These are phyloP conservation scores for Eristalis arbustorum DNA, from an alignment of 2,888 invertebrate species.

Conservation along the genomic window DNA sequence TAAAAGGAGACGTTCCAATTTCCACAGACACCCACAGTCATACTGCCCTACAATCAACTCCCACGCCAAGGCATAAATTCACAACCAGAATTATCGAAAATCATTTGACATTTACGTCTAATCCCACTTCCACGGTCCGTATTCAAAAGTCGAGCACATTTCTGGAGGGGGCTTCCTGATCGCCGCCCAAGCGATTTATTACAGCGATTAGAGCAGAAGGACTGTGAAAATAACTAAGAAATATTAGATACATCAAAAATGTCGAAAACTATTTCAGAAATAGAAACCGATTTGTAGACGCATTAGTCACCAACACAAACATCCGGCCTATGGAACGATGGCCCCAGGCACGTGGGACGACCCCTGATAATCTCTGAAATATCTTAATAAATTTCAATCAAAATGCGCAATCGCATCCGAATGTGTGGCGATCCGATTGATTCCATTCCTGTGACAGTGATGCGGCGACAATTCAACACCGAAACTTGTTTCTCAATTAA, in stretches of 20 bases:
- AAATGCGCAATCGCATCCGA: not conserved
- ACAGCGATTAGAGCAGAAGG: not conserved
- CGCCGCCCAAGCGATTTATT: not conserved
- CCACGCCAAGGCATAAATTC: not conserved
- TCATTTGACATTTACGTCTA: not conserved
- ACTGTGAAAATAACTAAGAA: not conserved
- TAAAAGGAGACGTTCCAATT: not conserved
- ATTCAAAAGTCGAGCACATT: not conserved
- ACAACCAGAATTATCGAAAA: not conserved
- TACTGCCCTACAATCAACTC: not conserved
- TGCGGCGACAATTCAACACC: not conserved
- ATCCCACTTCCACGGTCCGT: not conserved
- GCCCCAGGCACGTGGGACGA: not conserved
- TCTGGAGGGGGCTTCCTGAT: not conserved
- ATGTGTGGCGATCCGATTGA: not conserved
- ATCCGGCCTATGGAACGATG: not conserved
- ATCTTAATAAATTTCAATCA: constrained; percentile 24
- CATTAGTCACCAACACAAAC: constrained; percentile 20
- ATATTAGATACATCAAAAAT: constrained; percentile 1
- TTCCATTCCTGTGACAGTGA: not conserved
- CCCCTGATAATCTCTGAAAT: constrained; percentile 16
- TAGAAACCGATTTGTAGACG: constrained; percentile 24
- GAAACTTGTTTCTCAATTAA: constrained; percentile 22
- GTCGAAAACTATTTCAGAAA: constrained; percentile 5
- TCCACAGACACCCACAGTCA: not conserved